Evolutionary conservation across 2,888 invertebrate species (phyloP), one percentile per base, ranked within the genome.

Genomic region (Scrobipalpa atriplicella): DNA sequence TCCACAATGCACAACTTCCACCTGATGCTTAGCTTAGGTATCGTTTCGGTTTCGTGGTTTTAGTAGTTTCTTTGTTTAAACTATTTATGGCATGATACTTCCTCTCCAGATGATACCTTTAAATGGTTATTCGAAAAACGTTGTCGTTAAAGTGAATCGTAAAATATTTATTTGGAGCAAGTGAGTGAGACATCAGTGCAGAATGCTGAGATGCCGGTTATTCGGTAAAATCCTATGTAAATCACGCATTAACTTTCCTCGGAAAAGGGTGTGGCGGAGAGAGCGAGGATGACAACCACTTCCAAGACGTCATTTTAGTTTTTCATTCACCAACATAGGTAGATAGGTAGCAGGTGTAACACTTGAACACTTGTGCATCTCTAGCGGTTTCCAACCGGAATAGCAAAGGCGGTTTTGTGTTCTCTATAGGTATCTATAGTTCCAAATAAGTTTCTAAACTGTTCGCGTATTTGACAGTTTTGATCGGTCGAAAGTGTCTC

Each of bases 401-500:
- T 3, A 8, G 16, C n/a, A n/a, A 47, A n/a, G 16, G 16, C n/a
- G 16, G 6, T 47, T 47, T 16, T 47, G 47, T 47, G 2, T 16
- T 47, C 5, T 16, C 47, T 5, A n/a, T 47, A 2, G 13, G 11
- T 43, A 11, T n/a, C 11, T n/a, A n/a, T n/a, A n/a, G n/a, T n/a
- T n/a, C n/a, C n/a, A 43, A 43, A 43, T 43, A 3, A 43, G n/a
- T 41, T 39, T 62, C 47, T 41, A 18, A 18, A 13, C 10, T 41
- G 8, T 41, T 62, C 19, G 62, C 19, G 13, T 29, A 13, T 47
- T 47, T 16, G 47, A 47, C 16, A 47, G 47, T 6, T 47, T 16
- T 16, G 18, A 52, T 11, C n/a, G 75, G 84, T 86, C 80, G 86
- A 90, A 90, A 89, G 87, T 79, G 81, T 62, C 41, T 9, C 69